Base-by-base conservation (phyloP, 2,888 invertebrate genomes). In the Cylindroiulus punctatus region DNA sequence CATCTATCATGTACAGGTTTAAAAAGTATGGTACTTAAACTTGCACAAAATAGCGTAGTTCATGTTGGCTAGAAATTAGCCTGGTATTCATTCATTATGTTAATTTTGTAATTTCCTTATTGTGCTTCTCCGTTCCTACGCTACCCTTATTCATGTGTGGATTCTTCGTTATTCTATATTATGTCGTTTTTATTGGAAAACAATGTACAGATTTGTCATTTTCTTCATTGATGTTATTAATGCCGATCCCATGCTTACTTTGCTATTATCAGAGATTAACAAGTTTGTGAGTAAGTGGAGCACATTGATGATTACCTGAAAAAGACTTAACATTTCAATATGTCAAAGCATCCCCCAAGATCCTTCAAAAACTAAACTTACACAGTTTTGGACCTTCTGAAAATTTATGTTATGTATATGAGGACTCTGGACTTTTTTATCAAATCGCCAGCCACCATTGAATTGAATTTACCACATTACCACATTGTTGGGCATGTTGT, bases 121-220 rank as follows among this genome's bases (percentile, higher is more conserved):
- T 65, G 65, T 65, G 65, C 65, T 65, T 65, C 65, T 26, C 26
- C 65, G 65, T 65, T 65, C 65, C 65, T 65, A 65, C n/a, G 26
- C 65, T 65, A 26, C 65, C 65, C 26, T 65, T 65, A 26, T 65
- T n/a, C 65, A 65, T 65, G 65, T 65, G 65, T 65, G 26, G n/a
- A 65, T 65, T 65, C 65, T 65, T 65, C 26, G 65, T 65, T 26
- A 65, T 65, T 65, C 65, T 65, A 26, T 26, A 65, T 65, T 65
- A 65, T 65, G 65, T 65, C 65, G 65, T 65, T 65, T n/a, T 65
- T 65, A 26, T 65, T 65, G 65, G 65, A 65, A 22, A 65, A 65
- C 65, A 65, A n/a, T 65, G 65, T 65, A 65, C 65, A 65, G 65
- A 65, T 22, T 26, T 65, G 65, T 65, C 65, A 65, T 65, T 26